Evolutionary conservation across 2,888 invertebrate species (phyloP).

Genomic region (Alcis repandata): DNA sequence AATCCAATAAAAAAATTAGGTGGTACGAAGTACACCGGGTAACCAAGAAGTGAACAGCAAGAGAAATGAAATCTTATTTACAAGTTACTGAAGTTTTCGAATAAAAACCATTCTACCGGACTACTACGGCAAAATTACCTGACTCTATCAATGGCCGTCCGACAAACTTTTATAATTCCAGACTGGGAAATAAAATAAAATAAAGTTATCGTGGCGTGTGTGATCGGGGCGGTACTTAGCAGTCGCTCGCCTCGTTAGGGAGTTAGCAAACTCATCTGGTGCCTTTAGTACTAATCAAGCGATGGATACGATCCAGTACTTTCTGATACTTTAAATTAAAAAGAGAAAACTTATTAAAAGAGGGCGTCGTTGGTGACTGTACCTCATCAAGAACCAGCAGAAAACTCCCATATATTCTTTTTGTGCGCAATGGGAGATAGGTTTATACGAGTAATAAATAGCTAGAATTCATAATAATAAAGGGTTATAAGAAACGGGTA

Average conservation of each 20-base stretch:
- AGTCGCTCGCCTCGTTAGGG: slow-evolving; percentile 45
- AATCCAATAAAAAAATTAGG: too few relatives aligned
- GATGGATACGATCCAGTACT: slow-evolving; percentile 21
- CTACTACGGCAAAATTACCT: slow-evolving; percentile 14
- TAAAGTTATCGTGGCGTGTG: slow-evolving; percentile 31
- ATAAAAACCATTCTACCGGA: slow-evolving; percentile 14
- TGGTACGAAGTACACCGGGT: too few relatives aligned
- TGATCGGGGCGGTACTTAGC: slow-evolving; percentile 34
- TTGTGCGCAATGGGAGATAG: too few relatives aligned
- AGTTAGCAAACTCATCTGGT: slow-evolving; percentile 41
- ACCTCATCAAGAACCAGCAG: too few relatives aligned
- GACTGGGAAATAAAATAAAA: slow-evolving; percentile 22
- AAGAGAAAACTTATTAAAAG: too few relatives aligned
- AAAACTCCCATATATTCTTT: too few relatives aligned
- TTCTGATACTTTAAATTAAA: too few relatives aligned
- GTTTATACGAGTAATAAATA: too few relatives aligned
- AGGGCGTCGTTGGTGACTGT: too few relatives aligned
- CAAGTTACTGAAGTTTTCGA: background rate
- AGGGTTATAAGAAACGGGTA: too few relatives aligned
- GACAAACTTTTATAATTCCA: slow-evolving; percentile 26
- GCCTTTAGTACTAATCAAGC: slow-evolving; percentile 45
- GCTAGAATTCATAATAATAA: too few relatives aligned
- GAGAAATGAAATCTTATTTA: slow-evolving; percentile 4
- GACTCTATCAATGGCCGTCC: slow-evolving; percentile 19
- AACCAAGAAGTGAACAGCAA: background rate